phyloP scores from a whole-genome alignment of 37 sponge, comb jelly and placozoan species.

The Ianthella basta region DNA sequence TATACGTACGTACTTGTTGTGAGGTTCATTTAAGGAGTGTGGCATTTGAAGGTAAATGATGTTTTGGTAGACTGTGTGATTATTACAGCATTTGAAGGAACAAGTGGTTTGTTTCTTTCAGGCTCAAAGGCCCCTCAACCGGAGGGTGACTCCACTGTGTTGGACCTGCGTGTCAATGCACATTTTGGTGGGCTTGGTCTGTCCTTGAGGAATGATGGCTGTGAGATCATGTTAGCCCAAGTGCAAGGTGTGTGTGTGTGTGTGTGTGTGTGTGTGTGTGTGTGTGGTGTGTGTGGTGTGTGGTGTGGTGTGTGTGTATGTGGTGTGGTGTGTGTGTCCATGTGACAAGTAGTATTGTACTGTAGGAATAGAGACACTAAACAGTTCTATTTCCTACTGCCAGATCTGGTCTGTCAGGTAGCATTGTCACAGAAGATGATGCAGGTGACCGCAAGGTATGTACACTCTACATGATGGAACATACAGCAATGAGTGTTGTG shows the following conservation, averaged over 20 bases:
- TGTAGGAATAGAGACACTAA: too few relatives aligned
- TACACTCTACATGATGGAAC: too few relatives aligned
- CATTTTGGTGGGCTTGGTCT: constrained; percentile 51
- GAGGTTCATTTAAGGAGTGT: too few relatives aligned
- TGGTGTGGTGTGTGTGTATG: constrained; percentile 15
- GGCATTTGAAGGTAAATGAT: too few relatives aligned
- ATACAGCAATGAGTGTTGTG: too few relatives aligned
- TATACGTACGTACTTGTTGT: too few relatives aligned
- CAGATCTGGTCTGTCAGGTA: neutral
- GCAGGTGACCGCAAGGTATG: constrained; percentile 13
- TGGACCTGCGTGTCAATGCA: constrained; percentile 26
- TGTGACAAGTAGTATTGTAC: too few relatives aligned
- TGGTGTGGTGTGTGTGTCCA: neutral
- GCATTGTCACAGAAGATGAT: neutral
- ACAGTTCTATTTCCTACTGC: neutral
- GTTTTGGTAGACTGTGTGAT: too few relatives aligned
- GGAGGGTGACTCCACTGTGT: too few relatives aligned
- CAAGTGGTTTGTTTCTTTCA: too few relatives aligned
- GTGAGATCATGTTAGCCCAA: constrained; percentile 38
- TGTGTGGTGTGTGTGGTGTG: neutral
- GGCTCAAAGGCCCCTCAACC: too few relatives aligned
- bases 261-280: neutral
- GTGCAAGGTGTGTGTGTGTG: neutral
- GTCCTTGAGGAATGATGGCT: constrained; percentile 28
- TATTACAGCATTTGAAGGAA: too few relatives aligned